Evolutionary conservation across 2,113 vertebrate genomes (phyloP).

Genomic region (Notothenia coriiceps): DNA sequence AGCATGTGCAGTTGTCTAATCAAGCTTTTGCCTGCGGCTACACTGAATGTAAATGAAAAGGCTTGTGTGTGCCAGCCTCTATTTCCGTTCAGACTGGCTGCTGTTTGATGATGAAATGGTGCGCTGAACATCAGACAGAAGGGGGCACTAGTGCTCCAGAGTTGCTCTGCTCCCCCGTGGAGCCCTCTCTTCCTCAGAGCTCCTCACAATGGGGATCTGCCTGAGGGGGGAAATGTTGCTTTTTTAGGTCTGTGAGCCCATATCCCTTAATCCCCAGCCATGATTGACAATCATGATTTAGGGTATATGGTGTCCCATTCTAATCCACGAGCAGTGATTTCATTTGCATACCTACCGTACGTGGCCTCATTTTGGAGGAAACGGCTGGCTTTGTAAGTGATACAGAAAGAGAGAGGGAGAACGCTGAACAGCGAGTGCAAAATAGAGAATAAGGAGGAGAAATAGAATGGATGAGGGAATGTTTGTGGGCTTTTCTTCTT

Average conservation of each 20-base stretch:
- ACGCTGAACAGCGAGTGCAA: slow-evolving; percentile 68
- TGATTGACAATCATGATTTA: slow-evolving; percentile 99
- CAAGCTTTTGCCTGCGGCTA: slow-evolving; percentile 79
- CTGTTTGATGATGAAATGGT: slow-evolving; percentile 66
- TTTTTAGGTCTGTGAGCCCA: slow-evolving; percentile 99
- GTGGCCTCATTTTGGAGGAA: slow-evolving; percentile 92
- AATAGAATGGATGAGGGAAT: slow-evolving; percentile 81
- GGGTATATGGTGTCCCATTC: slow-evolving; percentile 98
- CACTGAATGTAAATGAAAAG: slow-evolving; percentile 77
- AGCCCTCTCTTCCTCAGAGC: slow-evolving; percentile 87
- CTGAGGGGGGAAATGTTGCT: slow-evolving; percentile 95
- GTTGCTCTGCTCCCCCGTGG: slow-evolving; percentile 79
- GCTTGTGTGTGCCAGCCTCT: slow-evolving; percentile 75
- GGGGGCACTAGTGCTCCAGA: slow-evolving; percentile 98
- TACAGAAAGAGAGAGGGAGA: slow-evolving; percentile 82
- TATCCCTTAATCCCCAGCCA: slow-evolving; percentile 99
- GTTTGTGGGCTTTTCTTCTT: slow-evolving; percentile 73
- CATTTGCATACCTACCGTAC: slow-evolving; percentile 98
- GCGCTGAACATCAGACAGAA: slow-evolving; percentile 65
- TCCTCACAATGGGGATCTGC: slow-evolving; percentile 87
- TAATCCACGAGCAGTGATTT: slow-evolving; percentile 99
- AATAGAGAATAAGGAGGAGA: slow-evolving; percentile 77
- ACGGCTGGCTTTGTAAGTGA: slow-evolving; percentile 88
- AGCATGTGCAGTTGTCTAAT: slow-evolving; percentile 82
- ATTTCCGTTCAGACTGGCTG: slow-evolving; percentile 72